phyloP scores from a whole-genome alignment of 2,113 vertebrate species.

The Peromyscus californicus region DNA sequence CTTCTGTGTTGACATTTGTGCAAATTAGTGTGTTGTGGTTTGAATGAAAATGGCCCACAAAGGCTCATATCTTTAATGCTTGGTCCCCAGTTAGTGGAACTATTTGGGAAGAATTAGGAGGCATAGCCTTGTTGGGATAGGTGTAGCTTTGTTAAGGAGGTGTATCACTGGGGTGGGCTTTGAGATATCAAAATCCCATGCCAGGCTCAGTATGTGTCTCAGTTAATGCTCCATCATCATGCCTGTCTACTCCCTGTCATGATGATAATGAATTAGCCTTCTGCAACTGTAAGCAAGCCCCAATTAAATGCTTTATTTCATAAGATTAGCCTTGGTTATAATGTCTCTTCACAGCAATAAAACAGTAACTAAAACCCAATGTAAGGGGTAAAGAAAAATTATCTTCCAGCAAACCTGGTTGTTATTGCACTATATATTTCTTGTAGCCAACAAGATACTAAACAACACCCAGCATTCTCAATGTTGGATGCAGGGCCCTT shows the following conservation, averaged over 20 bases:
- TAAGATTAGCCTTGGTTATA: neutral
- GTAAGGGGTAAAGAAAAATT: conserved; percentile 7
- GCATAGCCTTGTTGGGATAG: neutral
- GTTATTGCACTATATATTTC: neutral
- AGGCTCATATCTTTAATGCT: neutral
- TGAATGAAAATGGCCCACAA: neutral
- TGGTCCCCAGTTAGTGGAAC: neutral
- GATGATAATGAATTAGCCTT: neutral
- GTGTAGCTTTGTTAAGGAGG: neutral
- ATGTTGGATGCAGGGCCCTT: neutral
- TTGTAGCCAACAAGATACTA: neutral
- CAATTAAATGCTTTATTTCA: neutral
- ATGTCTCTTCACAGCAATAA: neutral
- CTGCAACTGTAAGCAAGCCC: neutral
- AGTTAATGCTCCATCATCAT: neutral
- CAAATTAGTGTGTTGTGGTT: neutral
- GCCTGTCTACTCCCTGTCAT: neutral
- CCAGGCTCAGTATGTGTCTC: neutral
- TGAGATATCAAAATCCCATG: neutral
- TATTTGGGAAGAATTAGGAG: neutral
- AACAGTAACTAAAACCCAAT: neutral
- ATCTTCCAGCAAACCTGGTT: neutral
- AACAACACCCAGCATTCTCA: neutral
- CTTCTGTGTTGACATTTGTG: neutral
- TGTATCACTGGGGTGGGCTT: neutral